These are phyloP conservation scores for Monodelphis domestica DNA, from an alignment of 2,797 vertebrate genomes.

Conservation along the genomic window DNA sequence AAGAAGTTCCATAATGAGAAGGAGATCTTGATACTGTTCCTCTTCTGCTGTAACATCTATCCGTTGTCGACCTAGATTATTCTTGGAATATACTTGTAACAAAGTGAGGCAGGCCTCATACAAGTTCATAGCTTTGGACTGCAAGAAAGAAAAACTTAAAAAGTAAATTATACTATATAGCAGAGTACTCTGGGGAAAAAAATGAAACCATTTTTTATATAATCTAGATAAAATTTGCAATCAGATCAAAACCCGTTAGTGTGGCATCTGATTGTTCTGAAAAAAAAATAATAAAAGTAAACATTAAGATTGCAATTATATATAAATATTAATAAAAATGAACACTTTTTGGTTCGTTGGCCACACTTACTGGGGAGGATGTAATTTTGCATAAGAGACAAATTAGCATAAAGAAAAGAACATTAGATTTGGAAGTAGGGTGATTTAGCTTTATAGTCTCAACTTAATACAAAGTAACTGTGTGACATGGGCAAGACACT, in stretches of 20 bases:
- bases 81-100: slow-evolving; percentile 98
- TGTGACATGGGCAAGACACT: not conserved
- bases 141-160: slow-evolving; percentile 56
- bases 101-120: slow-evolving; percentile 98
- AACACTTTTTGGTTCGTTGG: slow-evolving; percentile 7
- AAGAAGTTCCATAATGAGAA: slow-evolving; percentile 99
- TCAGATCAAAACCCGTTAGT: slow-evolving; percentile 25
- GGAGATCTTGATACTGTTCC: slow-evolving; percentile 98
- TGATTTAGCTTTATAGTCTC: not conserved
- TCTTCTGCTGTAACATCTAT: slow-evolving; percentile 95
- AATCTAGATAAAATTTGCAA: slow-evolving; percentile 30
- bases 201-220: not conserved
- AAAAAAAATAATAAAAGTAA: slow-evolving; percentile 58
- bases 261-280: not conserved
- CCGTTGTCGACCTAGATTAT: slow-evolving; percentile 94
- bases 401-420: too few species aligned
- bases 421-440: too few species aligned
- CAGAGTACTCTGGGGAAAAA: not conserved
- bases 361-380: not conserved
- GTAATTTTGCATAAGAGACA: not conserved
- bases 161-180: slow-evolving; percentile 11
- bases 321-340: slow-evolving; percentile 23
- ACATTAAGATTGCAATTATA: not conserved
- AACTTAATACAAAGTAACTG: not conserved
- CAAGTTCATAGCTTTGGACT: slow-evolving; percentile 98